A percentile compares a stretch with the other conserved stretches of the same genome.
These are phyloP conservation scores for Oreochromis aureus DNA, from an alignment of 2,113 vertebrate species.

Conservation along the genomic window DNA sequence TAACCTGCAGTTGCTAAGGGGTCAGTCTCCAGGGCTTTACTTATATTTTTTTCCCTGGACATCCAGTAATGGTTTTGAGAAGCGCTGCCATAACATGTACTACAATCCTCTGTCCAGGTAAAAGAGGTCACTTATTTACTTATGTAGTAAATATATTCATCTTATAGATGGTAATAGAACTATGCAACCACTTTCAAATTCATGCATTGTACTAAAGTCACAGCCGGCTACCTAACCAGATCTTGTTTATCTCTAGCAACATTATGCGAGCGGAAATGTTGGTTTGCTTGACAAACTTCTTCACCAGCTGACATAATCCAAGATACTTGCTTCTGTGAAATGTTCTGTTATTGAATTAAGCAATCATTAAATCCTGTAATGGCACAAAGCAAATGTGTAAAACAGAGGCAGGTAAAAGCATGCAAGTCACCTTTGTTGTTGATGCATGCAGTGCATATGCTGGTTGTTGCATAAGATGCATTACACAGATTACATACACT, in stretches of 20 bases:
- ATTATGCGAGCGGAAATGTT: not conserved
- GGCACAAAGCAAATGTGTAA: not conserved
- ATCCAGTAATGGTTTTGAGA: not conserved
- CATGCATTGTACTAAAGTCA: not conserved
- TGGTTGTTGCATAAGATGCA: not conserved
- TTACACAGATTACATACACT: not conserved
- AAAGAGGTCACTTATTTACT: not conserved
- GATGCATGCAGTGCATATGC: not conserved
- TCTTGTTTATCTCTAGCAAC: not conserved
- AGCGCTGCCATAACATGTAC: not conserved
- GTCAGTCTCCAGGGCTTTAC: not conserved
- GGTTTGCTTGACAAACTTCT: not conserved
- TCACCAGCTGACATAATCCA: not conserved
- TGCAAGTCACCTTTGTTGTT: not conserved
- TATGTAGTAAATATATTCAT: not conserved
- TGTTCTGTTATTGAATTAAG: not conserved
- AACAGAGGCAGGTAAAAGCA: not conserved
- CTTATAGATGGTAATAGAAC: not conserved
- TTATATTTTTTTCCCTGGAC: not conserved
- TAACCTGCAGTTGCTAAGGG: not conserved
- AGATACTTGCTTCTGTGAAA: not conserved
- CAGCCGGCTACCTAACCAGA: not conserved
- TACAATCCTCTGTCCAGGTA: not conserved
- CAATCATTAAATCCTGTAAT: not conserved
- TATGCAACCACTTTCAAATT: not conserved